Evolutionary conservation across 1,140 invertebrate genomes (phyloP).

Genomic region (Battus philenor): DNA sequence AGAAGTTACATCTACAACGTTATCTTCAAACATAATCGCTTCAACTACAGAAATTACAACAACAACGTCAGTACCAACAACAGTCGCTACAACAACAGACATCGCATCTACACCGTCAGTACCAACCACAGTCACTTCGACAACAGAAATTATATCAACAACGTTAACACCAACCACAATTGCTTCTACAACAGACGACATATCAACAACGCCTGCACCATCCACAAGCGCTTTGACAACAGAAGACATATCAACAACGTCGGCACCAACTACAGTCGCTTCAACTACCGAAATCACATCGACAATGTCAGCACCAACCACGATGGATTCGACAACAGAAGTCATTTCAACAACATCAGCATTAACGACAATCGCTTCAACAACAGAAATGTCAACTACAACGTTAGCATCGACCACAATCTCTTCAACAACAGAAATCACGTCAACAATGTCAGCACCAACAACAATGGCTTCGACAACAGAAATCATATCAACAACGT

Average conservation of each 20-base stretch:
- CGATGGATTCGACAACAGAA: not conserved
- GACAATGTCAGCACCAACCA: not conserved
- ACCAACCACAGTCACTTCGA: constrained; percentile 19
- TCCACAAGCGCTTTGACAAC: constrained; percentile 19
- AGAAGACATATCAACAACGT: not conserved
- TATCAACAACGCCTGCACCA: constrained; percentile 19
- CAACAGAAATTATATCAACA: constrained; percentile 20
- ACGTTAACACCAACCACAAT: constrained; percentile 23
- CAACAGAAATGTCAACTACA: constrained; percentile 20
- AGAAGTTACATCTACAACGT: constrained; percentile 7
- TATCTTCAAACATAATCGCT: no score
- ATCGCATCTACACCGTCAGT: not conserved
- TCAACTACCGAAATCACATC: not conserved
- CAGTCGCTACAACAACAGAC: constrained; percentile 14
- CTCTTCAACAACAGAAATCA: constrained; percentile 13
- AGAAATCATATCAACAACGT: constrained; percentile 21
- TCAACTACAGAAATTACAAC: constrained; percentile 20
- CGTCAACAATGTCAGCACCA: not conserved
- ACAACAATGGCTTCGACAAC: constrained; percentile 23
- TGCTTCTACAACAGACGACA: no score
- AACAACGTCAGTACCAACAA: constrained; percentile 23
- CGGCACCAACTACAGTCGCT: not conserved
- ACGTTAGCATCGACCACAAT: constrained; percentile 20
- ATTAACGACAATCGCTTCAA: no score
- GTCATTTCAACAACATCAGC: constrained; percentile 7